Percentiles rank a stretch among this genome's conserved stretches.
Evolutionary conservation across 2,797 vertebrate genomes (phyloP).

Genomic region (Clarias fuscus): DNA sequence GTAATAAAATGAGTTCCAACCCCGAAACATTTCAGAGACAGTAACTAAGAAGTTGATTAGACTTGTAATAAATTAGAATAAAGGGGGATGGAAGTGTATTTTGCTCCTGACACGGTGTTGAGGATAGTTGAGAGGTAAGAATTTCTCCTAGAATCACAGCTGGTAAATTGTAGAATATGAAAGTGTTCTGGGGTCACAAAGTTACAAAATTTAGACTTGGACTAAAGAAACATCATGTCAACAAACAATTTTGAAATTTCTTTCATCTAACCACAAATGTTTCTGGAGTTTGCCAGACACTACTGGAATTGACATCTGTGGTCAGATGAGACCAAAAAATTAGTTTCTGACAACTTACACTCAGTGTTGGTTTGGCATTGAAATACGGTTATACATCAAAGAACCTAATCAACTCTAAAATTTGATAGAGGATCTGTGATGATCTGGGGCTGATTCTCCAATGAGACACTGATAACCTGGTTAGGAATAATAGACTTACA

Average conservation of each 20-base stretch:
- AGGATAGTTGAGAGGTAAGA: neutral
- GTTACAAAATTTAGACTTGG: neutral
- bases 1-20: neutral
- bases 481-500: neutral
- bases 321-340: too few species aligned
- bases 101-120: neutral
- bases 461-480: neutral
- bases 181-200: neutral
- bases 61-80: neutral
- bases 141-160: neutral
- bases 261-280: too few species aligned
- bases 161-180: neutral
- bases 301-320: too few species aligned
- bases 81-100: too few species aligned
- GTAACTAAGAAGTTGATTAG: neutral
- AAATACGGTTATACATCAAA: neutral
- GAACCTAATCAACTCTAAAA: neutral
- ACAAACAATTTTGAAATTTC: neutral
- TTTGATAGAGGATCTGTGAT: neutral
- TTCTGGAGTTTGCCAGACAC: too few species aligned
- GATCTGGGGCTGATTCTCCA: neutral
- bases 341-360: neutral
- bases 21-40: neutral
- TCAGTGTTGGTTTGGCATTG: neutral
- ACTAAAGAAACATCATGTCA: neutral